Percentiles rank a stretch among this genome's conserved stretches.
phyloP scores from a whole-genome alignment of 2,888 invertebrate genomes.

The Clepsis dumicolana region DNA sequence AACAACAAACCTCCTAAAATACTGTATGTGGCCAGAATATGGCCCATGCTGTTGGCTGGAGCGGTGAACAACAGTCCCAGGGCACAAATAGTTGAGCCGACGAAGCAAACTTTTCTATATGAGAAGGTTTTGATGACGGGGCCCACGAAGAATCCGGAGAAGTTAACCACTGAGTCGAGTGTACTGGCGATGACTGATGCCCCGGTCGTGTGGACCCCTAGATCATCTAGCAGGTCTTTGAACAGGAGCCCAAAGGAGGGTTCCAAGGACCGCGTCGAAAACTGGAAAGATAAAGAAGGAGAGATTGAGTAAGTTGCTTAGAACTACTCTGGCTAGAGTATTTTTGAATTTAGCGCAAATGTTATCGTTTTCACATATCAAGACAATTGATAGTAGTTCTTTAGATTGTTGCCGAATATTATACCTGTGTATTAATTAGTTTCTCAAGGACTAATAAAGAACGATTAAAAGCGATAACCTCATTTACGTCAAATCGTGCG shows the following conservation, averaged over 20 bases:
- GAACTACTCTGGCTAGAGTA: background rate
- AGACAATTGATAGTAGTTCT: conserved; percentile 3
- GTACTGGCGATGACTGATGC: conserved; percentile 92
- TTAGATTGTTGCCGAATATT: conserved; percentile 15
- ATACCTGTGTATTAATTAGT: background rate
- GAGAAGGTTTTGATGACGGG: conserved; percentile 92
- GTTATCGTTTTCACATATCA: conserved; percentile 6
- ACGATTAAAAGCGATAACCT: conserved; percentile 31
- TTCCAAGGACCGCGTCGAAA: conserved; percentile 92
- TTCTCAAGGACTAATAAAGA: conserved; percentile 20
- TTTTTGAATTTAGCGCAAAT: background rate
- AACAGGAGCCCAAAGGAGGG: conserved; percentile 93
- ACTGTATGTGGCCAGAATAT: conserved; percentile 90
- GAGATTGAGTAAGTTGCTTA: no score
- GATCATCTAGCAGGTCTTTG: conserved; percentile 89
- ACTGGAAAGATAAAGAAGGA: conserved; percentile 80
- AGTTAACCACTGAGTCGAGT: conserved; percentile 91
- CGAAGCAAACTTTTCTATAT: conserved; percentile 89
- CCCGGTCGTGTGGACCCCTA: conserved; percentile 91
- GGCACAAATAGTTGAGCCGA: conserved; percentile 88
- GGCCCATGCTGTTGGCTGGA: conserved; percentile 89
- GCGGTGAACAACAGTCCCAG: conserved; percentile 89
- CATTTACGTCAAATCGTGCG: conserved; percentile 13
- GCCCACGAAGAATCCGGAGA: conserved; percentile 92
- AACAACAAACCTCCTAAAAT: conserved; percentile 89